These are phyloP conservation scores for Tribolium castaneum DNA, from an alignment of 1,140 invertebrate species.

Conservation along the genomic window DNA sequence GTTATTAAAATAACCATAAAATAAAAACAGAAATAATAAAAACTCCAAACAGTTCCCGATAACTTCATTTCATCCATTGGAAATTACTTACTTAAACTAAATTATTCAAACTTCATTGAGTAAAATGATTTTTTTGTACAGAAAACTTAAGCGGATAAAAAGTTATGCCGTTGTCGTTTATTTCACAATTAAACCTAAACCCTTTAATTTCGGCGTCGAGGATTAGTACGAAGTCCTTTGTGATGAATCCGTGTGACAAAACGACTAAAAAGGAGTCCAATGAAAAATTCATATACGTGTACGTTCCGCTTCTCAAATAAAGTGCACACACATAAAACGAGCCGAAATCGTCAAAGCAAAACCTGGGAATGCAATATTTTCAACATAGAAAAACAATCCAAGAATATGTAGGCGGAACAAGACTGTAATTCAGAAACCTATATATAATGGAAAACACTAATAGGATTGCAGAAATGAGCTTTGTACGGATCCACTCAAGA, in stretches of 20 bases:
- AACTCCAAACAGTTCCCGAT: neutral
- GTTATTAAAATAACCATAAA: neutral
- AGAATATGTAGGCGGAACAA: conserved; percentile 8
- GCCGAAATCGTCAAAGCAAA: neutral
- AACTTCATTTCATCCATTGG: neutral
- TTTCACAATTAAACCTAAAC: conserved; percentile 15
- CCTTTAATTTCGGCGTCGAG: conserved; percentile 1
- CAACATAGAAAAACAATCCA: conserved; percentile 7
- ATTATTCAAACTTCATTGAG: neutral
- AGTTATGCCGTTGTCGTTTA: neutral
- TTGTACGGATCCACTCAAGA: conserved; percentile 18
- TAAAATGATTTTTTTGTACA: neutral
- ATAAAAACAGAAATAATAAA: neutral
- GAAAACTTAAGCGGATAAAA: neutral
- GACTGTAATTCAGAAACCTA: conserved; percentile 12
- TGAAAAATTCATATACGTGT: conserved; percentile 30
- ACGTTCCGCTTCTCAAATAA: conserved; percentile 34
- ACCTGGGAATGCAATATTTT: conserved; percentile 3
- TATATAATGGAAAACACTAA: conserved; percentile 31
- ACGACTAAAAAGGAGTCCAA: neutral
- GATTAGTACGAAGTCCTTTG: conserved; percentile 1
- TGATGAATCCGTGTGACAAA: conserved; percentile 13
- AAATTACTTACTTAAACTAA: neutral
- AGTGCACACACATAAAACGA: conserved; percentile 16
- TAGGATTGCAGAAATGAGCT: conserved; percentile 32